Percentiles rank a stretch among this genome's conserved stretches.
Evolutionary conservation across 2,888 invertebrate species (phyloP).

Genomic region (Drosophila pullipes): DNA sequence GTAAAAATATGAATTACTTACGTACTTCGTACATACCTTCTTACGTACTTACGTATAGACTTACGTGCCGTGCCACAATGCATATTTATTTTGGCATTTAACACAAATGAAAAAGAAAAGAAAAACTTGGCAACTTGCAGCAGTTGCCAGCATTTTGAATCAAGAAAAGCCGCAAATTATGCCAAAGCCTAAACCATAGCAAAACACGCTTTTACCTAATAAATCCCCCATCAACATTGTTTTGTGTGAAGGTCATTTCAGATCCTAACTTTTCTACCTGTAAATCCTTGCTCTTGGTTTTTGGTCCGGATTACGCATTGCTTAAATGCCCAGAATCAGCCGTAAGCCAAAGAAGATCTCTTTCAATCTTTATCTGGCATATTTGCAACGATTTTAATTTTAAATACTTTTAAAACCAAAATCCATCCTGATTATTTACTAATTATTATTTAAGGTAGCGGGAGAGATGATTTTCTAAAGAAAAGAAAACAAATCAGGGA

Average conservation of each 20-base stretch:
- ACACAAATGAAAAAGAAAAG: slow-evolving; percentile 49
- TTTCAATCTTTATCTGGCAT: slow-evolving; percentile 28
- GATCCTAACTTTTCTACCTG: neutral
- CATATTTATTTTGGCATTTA: slow-evolving; percentile 63
- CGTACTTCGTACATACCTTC: slow-evolving; percentile 18
- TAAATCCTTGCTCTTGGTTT: slow-evolving; percentile 25
- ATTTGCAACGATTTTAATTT: slow-evolving; percentile 59
- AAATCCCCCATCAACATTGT: slow-evolving; percentile 64
- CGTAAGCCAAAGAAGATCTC: slow-evolving; percentile 15
- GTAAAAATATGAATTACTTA: slow-evolving; percentile 79
- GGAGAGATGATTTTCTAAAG: neutral
- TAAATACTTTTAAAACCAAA: neutral
- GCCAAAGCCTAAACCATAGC: slow-evolving; percentile 54
- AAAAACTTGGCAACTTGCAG: slow-evolving; percentile 22
- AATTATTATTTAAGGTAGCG: slow-evolving; percentile 1
- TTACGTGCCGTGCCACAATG: slow-evolving; percentile 33
- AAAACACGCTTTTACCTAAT: slow-evolving; percentile 61
- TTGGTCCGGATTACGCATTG: slow-evolving; percentile 7
- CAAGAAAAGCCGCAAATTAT: slow-evolving; percentile 65
- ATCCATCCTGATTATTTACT: neutral
- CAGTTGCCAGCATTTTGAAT: slow-evolving; percentile 10
- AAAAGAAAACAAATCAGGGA: neutral
- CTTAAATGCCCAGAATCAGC: slow-evolving; percentile 45
- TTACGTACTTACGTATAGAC: slow-evolving; percentile 14
- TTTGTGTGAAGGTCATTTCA: slow-evolving; percentile 38